Evolutionary conservation across 2,888 invertebrate species (phyloP).

Genomic region (Steinernema hermaphroditum): DNA sequence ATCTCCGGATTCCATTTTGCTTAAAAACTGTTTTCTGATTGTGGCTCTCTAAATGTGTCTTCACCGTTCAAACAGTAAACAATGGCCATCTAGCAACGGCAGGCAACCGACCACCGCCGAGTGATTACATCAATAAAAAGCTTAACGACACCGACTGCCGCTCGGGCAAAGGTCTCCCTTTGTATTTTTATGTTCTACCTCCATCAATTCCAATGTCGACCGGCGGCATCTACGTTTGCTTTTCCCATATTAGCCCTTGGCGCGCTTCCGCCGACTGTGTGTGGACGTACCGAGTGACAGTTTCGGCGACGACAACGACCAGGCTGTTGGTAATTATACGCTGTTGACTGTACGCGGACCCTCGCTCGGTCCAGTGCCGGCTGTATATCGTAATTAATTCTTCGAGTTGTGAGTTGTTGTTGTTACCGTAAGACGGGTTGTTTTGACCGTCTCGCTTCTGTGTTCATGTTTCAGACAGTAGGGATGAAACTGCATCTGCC

Average conservation of each 20-base stretch:
- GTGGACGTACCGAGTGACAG: neutral
- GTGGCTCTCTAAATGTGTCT: no score
- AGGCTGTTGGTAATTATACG: neutral
- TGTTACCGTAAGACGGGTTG: conserved; percentile 9
- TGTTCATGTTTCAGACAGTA: neutral
- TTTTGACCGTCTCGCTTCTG: conserved; percentile 1
- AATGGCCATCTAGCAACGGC: neutral
- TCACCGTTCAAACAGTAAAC: neutral
- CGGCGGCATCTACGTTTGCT: conserved; percentile 10
- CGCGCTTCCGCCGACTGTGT: conserved; percentile 8
- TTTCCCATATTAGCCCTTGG: conserved; percentile 24
- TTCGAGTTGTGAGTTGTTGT: neutral
- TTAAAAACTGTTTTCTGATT: no score
- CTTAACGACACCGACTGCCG: conserved; percentile 26
- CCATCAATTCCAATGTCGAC: neutral
- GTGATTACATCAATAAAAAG: conserved; percentile 30
- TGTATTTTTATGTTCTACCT: conserved; percentile 7
- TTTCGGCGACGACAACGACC: neutral
- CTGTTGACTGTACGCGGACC: neutral
- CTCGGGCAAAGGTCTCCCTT: conserved; percentile 22
- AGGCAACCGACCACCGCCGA: neutral
- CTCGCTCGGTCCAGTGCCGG: neutral
- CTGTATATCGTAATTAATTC: conserved; percentile 17
- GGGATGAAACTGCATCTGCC: neutral
- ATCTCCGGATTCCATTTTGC: no score